These are phyloP conservation scores for Andrena marginata DNA, from an alignment of 2,888 invertebrate species.

Conservation along the genomic window DNA sequence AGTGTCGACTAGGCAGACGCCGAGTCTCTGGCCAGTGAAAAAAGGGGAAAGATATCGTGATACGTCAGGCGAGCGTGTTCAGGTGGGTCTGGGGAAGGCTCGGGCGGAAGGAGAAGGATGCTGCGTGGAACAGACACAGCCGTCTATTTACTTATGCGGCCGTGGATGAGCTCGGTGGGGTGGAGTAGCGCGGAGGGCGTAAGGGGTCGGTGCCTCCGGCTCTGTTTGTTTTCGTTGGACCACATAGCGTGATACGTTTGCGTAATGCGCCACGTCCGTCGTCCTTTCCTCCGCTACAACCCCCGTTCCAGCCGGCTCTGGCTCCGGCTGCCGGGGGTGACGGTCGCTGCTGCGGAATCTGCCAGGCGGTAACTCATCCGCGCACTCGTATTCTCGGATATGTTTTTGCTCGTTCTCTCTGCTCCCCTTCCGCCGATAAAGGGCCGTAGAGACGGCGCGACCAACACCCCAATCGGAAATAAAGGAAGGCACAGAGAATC, in stretches of 20 bases:
- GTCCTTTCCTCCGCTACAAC: constrained; percentile 69
- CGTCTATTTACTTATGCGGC: constrained; percentile 81
- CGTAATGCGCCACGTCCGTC: constrained; percentile 83
- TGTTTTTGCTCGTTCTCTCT: constrained; percentile 58
- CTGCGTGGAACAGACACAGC: constrained; percentile 60
- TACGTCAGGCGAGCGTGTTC: neutral
- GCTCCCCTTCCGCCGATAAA: constrained; percentile 9
- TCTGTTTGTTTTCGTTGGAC: constrained; percentile 85
- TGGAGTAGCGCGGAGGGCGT: constrained; percentile 53
- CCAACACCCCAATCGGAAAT: neutral
- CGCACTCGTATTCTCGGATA: constrained; percentile 75
- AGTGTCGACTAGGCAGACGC: neutral
- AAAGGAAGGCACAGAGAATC: too few species aligned
- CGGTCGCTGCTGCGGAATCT: constrained; percentile 77
- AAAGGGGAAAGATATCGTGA: neutral
- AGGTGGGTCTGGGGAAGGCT: neutral
- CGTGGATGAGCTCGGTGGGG: constrained; percentile 66
- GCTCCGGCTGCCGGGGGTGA: constrained; percentile 46
- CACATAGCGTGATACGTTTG: constrained; percentile 85
- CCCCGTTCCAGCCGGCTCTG: constrained; percentile 50
- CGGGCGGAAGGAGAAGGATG: constrained; percentile 33
- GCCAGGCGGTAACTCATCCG: constrained; percentile 81
- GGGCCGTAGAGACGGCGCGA: neutral
- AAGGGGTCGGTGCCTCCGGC: constrained; percentile 76
- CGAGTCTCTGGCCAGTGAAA: neutral